Evolutionary conservation across 2,113 vertebrate genomes (phyloP), one percentile per base, ranked within the genome.

Genomic region (Nyctereutes procyonoides): DNA sequence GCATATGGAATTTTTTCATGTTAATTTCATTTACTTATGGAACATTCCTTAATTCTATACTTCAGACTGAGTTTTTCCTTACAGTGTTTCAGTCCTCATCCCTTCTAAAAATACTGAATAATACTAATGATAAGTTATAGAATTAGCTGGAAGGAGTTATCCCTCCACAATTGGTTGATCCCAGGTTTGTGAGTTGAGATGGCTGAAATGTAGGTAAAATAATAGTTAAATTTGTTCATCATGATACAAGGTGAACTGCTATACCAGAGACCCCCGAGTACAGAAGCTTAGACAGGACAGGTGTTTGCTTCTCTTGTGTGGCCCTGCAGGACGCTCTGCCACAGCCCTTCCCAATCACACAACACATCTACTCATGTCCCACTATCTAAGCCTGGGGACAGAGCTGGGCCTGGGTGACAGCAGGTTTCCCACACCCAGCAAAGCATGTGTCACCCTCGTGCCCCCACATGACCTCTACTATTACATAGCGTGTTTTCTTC

Each of bases 11-110:
- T 63, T 38, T 82, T 80, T 55, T 58, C 56, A 20, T 67, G 7
- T 48, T 28, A 28, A 19, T 48, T 28, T 32, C 14, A 20, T 73
- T 73, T 92, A 76, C 32, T 62, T 86, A 63, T 30, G 65, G 81
- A 43, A 65, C 17, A 35, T 80, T 43, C 26, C 67, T 32, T 69
- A 35, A 62, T 63, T 38, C 76, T 32, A n/a, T 22, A 12, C 17
- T 92, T 81, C 14, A 19, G 5, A 26, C 56, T 26, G 20, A 81
- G 51, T 53, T 92, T 92, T 80, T 80, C 79, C 22, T 82, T 67
- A 48, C 15, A 73, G 0, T 32, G 10, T 51, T 71, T 65, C 8
- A 38, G 63, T 79, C 55, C 26, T 62, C 74, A 71, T 22, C 12
- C 24, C 62, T 79, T 38, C 3, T 53, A n/a, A 85, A 38, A 55